A percentile compares a stretch with the other conserved stretches of the same genome.
Conservation (phyloP, 2,113 vertebrate genomes). For the Cranoglanis bouderius region DNA sequence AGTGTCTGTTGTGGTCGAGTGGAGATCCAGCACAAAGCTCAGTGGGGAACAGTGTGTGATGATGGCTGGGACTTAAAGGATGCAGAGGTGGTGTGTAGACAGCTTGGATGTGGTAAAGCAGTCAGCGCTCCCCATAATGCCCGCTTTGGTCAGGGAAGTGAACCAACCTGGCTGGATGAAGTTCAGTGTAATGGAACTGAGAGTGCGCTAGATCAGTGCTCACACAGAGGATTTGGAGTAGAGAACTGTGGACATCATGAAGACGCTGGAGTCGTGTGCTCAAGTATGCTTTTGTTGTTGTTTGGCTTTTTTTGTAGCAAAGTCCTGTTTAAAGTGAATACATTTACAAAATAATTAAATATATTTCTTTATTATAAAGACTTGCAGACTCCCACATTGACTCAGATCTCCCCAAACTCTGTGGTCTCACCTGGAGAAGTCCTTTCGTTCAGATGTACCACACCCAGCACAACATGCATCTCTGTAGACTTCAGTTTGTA, state of each 20-base stretch:
- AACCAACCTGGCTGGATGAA: constrained; percentile 67
- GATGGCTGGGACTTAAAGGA: constrained; percentile 59
- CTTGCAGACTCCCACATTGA: constrained; percentile 53
- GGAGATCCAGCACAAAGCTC: constrained; percentile 26
- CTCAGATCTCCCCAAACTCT: constrained; percentile 18
- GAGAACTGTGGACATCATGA: constrained; percentile 68
- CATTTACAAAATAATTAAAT: too few relatives aligned
- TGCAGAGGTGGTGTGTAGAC: constrained; percentile 61
- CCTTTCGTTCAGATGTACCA: constrained; percentile 33
- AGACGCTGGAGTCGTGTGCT: constrained; percentile 68
- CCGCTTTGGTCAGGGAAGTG: constrained; percentile 58
- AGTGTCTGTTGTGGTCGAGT: constrained; percentile 61
- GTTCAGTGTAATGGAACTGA: constrained; percentile 63
- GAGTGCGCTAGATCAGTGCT: constrained; percentile 57
- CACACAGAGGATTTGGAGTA: constrained; percentile 55
- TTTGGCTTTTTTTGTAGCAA: neutral
- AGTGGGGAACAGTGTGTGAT: constrained; percentile 69
- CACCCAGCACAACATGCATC: neutral
- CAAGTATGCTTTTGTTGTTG: constrained; percentile 53
- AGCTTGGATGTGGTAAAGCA: constrained; percentile 59
- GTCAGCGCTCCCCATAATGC: constrained; percentile 4
- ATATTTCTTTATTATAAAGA: constrained; percentile 54
- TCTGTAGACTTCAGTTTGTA: constrained; percentile 28
- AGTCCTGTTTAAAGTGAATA: neutral
- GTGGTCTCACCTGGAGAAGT: constrained; percentile 33